phyloP scores from a whole-genome alignment of 2,888 invertebrate species.

The Epsilonema sp. region DNA sequence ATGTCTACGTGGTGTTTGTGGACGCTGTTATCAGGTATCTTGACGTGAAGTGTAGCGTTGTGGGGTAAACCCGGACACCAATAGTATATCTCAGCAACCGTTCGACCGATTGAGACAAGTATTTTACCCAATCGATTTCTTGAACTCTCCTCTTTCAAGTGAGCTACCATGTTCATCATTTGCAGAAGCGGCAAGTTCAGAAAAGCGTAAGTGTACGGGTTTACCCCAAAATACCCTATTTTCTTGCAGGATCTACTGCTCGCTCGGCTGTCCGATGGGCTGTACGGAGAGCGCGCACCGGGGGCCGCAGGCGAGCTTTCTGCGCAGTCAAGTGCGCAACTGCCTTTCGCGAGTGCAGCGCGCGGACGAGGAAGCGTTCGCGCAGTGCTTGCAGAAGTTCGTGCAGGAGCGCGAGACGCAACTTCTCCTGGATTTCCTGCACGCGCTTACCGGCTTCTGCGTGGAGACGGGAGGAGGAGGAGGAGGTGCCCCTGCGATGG shows the following conservation, averaged over 20 bases:
- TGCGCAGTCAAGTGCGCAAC: slow-evolving; percentile 64
- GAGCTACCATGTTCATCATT: no score
- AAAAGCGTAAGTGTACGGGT: no score
- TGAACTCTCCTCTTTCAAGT: no score
- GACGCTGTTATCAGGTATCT: slow-evolving; percentile 7
- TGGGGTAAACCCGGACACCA: no score
- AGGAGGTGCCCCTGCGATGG: no score
- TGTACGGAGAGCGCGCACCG: slow-evolving; percentile 54
- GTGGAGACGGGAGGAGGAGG: no score
- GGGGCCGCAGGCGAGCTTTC: slow-evolving; percentile 67
- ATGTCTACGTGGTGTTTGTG: slow-evolving; percentile 35
- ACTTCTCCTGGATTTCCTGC: slow-evolving; percentile 71
- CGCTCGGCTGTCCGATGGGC: slow-evolving; percentile 82
- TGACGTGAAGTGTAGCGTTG: no score
- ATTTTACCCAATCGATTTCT: no score
- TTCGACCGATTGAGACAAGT: no score
- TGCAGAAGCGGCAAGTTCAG: no score
- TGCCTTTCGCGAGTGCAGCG: slow-evolving; percentile 55
- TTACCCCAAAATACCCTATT: no score
- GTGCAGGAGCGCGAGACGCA: slow-evolving; percentile 51
- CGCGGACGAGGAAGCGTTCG: slow-evolving; percentile 45
- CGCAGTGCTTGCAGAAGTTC: slow-evolving; percentile 43
- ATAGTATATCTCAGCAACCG: no score
- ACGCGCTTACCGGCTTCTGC: slow-evolving; percentile 86
- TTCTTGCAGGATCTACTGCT: slow-evolving; percentile 52